A percentile compares a stretch with the other conserved stretches of the same genome.
These are phyloP conservation scores for Pachycephus smyrnensis DNA, from an alignment of 2,888 invertebrate species.

Conservation along the genomic window DNA sequence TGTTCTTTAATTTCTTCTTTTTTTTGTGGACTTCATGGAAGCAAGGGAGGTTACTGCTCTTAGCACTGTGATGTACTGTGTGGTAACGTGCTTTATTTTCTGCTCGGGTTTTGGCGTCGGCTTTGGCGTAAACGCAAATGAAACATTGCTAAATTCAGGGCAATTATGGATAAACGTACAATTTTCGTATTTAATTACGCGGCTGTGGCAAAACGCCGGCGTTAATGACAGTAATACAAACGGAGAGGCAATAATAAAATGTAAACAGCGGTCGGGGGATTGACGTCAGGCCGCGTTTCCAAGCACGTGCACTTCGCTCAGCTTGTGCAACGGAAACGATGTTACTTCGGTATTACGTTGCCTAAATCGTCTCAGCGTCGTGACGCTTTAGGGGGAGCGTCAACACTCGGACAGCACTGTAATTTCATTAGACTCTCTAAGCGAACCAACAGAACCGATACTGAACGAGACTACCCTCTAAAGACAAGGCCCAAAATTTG, in stretches of 20 bases:
- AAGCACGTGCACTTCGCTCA: conserved; percentile 24
- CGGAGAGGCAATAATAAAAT: conserved; percentile 54
- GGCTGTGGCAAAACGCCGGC: conserved; percentile 40
- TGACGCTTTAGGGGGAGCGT: neutral
- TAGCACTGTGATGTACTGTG: neutral
- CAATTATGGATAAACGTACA: conserved; percentile 54
- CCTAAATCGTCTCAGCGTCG: neutral
- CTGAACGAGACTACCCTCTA: neutral
- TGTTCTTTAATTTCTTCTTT: neutral
- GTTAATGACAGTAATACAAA: conserved; percentile 60
- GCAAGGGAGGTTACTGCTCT: neutral
- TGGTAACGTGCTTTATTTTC: neutral
- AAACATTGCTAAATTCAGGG: conserved; percentile 61
- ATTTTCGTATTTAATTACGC: conserved; percentile 61
- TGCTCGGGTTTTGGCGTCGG: neutral
- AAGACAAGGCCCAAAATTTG: neutral
- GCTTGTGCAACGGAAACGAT: conserved; percentile 33
- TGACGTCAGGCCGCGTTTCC: conserved; percentile 32
- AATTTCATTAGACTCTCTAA: neutral
- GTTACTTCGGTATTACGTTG: conserved; percentile 27
- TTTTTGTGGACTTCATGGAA: neutral
- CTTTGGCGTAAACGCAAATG: conserved; percentile 44
- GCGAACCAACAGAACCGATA: neutral
- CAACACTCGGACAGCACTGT: neutral
- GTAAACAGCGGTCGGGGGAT: conserved; percentile 38